A percentile compares a stretch with the other conserved stretches of the same genome.
Conservation (phyloP, 2,888 invertebrate species). For the Luffia ferchaultella region DNA sequence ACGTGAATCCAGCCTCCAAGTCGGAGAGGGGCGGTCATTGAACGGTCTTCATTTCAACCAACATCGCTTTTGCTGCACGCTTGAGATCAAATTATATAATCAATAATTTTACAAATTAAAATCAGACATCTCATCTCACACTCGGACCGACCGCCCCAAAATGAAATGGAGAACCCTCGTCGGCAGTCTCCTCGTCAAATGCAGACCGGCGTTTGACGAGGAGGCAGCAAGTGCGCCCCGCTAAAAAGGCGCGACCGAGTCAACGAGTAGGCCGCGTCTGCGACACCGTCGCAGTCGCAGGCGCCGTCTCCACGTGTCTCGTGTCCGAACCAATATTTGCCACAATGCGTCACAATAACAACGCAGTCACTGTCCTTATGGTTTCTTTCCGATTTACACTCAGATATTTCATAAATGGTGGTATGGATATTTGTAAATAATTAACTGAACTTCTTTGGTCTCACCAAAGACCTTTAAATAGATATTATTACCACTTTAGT, state of each 20-base stretch:
- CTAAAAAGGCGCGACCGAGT: background rate
- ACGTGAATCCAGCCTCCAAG: background rate
- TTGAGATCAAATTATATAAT: slow-evolving; percentile 58
- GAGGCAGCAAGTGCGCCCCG: slow-evolving; percentile 1
- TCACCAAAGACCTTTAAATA: too few relatives aligned
- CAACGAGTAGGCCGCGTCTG: slow-evolving; percentile 1
- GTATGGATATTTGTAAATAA: too few relatives aligned
- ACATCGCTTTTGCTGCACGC: slow-evolving; percentile 55
- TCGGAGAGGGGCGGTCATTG: background rate
- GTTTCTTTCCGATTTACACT: too few relatives aligned
- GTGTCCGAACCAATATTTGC: slow-evolving; percentile 7
- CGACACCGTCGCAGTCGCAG: slow-evolving; percentile 3
- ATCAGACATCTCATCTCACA: slow-evolving; percentile 57
- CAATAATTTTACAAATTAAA: slow-evolving; percentile 51
- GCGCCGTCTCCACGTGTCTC: slow-evolving; percentile 1
- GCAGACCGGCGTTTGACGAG: slow-evolving; percentile 1
- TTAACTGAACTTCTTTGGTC: too few relatives aligned
- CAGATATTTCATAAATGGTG: too few relatives aligned
- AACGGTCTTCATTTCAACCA: slow-evolving; percentile 35
- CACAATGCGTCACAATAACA: too few relatives aligned
- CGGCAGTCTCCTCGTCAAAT: slow-evolving; percentile 7
- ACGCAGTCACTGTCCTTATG: too few relatives aligned
- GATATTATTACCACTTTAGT: too few relatives aligned
- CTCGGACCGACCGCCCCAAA: slow-evolving; percentile 41
- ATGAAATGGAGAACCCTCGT: slow-evolving; percentile 19